Evolutionary conservation across 2,113 vertebrate species (phyloP).

Genomic region (Helogale parvula): DNA sequence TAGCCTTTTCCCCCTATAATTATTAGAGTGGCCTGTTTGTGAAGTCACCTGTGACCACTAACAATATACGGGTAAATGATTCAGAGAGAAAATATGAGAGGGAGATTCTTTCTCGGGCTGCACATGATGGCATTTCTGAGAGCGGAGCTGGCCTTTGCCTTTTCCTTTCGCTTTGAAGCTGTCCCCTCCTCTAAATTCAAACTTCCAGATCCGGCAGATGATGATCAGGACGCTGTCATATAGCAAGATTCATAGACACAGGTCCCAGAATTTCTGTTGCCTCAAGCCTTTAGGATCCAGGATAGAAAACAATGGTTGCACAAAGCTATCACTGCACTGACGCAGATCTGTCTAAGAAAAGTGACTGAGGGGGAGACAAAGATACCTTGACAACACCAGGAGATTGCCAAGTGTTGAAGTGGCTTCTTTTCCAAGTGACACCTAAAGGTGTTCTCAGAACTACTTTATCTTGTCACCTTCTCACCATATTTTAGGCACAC

Average conservation of each 20-base stretch:
- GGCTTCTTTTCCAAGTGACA: not conserved
- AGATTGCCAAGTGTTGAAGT: not conserved
- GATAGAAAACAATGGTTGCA: not conserved
- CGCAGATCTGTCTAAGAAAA: not conserved
- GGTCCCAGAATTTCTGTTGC: not conserved
- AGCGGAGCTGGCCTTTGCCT: not conserved
- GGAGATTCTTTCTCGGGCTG: not conserved
- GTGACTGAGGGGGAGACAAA: not conserved
- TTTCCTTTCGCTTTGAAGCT: not conserved
- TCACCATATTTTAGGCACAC: not conserved
- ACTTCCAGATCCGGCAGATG: too few species aligned
- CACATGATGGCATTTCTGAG: not conserved
- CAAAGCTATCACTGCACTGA: not conserved
- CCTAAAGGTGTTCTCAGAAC: not conserved
- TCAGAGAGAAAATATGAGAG: not conserved
- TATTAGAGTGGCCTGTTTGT: not conserved
- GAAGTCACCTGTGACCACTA: not conserved
- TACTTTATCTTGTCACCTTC: not conserved
- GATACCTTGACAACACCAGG: too few species aligned
- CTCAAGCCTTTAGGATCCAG: not conserved
- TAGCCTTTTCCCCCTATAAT: not conserved
- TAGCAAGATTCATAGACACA: not conserved
- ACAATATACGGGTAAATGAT: not conserved
- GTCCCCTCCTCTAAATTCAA: not conserved
- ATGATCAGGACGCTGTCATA: not conserved